Conservation (phyloP, 2,113 vertebrate species). For the Plecotus auritus region DNA sequence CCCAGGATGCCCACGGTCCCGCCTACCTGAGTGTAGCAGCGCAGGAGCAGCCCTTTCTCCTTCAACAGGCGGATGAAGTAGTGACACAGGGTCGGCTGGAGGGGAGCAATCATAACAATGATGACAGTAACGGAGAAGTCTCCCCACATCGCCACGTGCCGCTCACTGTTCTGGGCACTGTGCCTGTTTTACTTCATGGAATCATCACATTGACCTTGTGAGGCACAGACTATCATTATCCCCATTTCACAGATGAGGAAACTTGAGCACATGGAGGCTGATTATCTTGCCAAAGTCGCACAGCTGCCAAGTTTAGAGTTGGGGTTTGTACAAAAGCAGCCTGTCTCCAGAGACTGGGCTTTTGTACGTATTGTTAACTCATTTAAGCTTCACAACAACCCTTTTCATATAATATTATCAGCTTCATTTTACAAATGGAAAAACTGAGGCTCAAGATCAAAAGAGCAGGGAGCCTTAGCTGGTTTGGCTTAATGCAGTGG, state of each 20-base stretch:
- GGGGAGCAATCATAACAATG: rapidly evolving
- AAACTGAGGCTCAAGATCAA: not conserved
- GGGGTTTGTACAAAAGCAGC: not conserved
- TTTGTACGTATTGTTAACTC: not conserved
- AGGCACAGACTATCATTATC: not conserved
- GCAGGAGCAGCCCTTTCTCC: slow-evolving; percentile 88
- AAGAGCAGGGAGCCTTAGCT: not conserved
- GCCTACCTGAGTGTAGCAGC: slow-evolving; percentile 92
- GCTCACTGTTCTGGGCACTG: rapidly evolving
- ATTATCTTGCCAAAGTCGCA: not conserved
- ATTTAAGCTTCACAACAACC: not conserved
- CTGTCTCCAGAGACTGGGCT: not conserved
- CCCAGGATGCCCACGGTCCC: rapidly evolving
- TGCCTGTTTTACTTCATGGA: not conserved
- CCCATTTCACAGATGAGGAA: not conserved
- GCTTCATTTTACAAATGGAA: not conserved
- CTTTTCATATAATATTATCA: not conserved
- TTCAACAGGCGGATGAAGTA: slow-evolving; percentile 94
- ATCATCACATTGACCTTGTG: rapidly evolving
- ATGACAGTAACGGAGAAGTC: rapidly evolving
- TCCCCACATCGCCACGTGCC: rapidly evolving
- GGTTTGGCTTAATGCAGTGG: too few species aligned
- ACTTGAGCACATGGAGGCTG: not conserved
- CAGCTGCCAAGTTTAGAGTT: not conserved
- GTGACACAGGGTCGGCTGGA: slow-evolving; percentile 91